Base-by-base conservation (phyloP, 2,888 invertebrate species). In the Fissipunctia ypsillon region DNA sequence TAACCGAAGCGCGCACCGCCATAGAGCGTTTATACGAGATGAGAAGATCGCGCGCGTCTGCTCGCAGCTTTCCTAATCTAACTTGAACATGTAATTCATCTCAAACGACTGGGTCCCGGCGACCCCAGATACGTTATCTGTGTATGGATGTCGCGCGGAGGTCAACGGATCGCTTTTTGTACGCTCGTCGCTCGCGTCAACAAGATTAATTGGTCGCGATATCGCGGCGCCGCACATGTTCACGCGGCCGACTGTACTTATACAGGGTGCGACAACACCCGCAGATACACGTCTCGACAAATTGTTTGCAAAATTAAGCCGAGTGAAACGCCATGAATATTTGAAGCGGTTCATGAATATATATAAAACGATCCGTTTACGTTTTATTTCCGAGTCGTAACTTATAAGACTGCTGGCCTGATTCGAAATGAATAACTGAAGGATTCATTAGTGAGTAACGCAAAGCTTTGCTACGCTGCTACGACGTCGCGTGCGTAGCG, bases 181-280 rank as follows among this genome's bases (percentile, higher is more conserved):
- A 66, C 64, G 73, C 59, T 73, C 81, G 79, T 61, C 60, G 60
- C 56, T 65, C 79, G 82, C 68, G 88, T 88, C 86, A 87, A 85
- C 86, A 87, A 88, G 88, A 88, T 88, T 88, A 87, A 87, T 85
- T 85, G 83, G 80, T 69, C 73, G 68, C 78, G 84, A 85, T 86
- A 83, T 75, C 85, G 65, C 73, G 50, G 57, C 59, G 64, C 41
- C 63, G 61, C 73, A 73, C 52, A 72, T 59, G 69, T 66, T 52
- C 72, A 38, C 60, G 63, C 76, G 50, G 61, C 35, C 63, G 61
- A 70, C 59, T 69, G 59, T 71, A 70, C 56, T 16, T 10, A 16
- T 52, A 71, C 38, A 77, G 41, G 3, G 0, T 54, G 63, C n/a
- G 52, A 66, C 54, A 41, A 65, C 52, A 41, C 25, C 22, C 48